These are phyloP conservation scores for Amaurobius ferox DNA, from an alignment of 2,888 invertebrate genomes.

Conservation along the genomic window DNA sequence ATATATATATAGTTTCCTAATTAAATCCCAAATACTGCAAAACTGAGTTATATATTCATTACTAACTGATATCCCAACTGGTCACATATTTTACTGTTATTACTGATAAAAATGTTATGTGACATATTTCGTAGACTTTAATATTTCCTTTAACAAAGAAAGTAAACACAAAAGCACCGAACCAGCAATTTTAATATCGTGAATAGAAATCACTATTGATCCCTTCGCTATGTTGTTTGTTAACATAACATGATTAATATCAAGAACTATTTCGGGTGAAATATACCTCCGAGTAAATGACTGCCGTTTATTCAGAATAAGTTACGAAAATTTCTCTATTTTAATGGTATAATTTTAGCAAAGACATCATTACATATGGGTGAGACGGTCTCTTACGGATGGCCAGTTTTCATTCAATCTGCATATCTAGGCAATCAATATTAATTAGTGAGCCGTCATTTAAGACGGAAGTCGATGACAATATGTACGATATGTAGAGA, in stretches of 20 bases:
- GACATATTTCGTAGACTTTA: no score
- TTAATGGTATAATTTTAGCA: background rate
- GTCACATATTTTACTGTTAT: no score
- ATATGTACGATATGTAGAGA: background rate
- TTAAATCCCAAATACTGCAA: no score
- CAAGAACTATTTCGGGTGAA: background rate
- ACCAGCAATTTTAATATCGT: background rate
- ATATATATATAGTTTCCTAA: no score
- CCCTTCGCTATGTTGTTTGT: background rate
- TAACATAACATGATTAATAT: background rate
- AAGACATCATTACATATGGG: constrained; percentile 18
- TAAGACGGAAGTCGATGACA: constrained; percentile 22
- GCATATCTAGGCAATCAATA: constrained; percentile 30
- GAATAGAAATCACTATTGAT: background rate
- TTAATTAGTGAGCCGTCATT: constrained; percentile 37
- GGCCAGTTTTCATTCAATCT: constrained; percentile 44
- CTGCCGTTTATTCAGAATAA: background rate
- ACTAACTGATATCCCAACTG: no score
- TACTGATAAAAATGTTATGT: no score
- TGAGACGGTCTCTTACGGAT: constrained; percentile 9
- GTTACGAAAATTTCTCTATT: background rate
- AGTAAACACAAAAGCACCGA: background rate
- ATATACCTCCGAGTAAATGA: background rate
- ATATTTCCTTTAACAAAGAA: background rate
- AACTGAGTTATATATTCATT: no score